A percentile compares a stretch with the other conserved stretches of the same genome.
phyloP scores from a whole-genome alignment of 2,888 invertebrate species.

The Nemoura dubitans region DNA sequence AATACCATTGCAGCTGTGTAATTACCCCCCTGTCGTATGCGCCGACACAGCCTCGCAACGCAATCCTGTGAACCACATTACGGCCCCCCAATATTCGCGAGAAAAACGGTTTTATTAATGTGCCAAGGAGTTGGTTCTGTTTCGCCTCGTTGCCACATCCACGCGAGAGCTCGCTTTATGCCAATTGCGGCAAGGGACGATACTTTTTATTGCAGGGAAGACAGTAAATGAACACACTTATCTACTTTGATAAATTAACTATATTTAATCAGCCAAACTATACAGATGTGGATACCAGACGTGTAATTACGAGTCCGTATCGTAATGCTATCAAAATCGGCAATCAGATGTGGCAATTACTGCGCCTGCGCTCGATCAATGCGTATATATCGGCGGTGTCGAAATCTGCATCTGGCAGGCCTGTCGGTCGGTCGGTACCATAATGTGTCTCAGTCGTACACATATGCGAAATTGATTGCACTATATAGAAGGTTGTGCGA shows the following conservation, averaged over 20 bases:
- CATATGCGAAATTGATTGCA: background rate
- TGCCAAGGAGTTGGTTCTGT: background rate
- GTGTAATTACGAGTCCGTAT: background rate
- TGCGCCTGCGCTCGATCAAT: background rate
- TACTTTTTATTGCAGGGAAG: background rate
- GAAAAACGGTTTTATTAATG: background rate
- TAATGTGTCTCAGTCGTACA: background rate
- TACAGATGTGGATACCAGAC: background rate
- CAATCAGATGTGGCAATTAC: constrained; percentile 7
- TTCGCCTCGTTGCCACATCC: background rate
- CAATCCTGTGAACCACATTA: background rate
- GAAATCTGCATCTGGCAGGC: background rate
- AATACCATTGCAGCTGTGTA: background rate
- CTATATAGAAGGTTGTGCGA: background rate
- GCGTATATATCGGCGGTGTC: background rate
- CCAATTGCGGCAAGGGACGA: background rate
- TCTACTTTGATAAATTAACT: background rate
- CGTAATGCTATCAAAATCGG: background rate
- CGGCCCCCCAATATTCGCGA: background rate
- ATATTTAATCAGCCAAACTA: background rate
- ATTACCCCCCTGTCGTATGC: background rate
- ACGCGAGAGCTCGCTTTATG: background rate
- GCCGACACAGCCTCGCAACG: background rate
- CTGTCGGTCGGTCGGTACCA: background rate
- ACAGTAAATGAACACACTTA: background rate